Evolutionary conservation across 2,797 vertebrate species (phyloP).

Genomic region (Clarias fuscus): DNA sequence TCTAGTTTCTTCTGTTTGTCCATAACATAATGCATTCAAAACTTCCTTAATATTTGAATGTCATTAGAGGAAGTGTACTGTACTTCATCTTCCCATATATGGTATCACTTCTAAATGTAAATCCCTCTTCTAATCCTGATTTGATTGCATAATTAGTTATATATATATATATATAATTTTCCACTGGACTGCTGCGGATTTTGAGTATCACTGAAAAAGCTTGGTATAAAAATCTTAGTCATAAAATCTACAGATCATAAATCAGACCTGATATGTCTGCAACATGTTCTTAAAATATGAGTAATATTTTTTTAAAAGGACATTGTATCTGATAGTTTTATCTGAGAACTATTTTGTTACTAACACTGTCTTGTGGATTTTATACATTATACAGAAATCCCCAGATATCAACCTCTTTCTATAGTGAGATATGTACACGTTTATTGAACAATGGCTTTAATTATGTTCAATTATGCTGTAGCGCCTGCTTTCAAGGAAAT

Average conservation of each 20-base stretch:
- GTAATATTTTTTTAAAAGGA: not conserved
- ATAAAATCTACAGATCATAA: not conserved
- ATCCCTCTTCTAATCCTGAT: not conserved
- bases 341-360: not conserved
- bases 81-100: constrained; percentile 50
- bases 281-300: not conserved
- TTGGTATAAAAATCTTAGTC: not conserved
- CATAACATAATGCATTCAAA: not conserved
- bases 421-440: not conserved
- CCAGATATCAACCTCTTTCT: not conserved
- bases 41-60: not conserved
- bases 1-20: not conserved
- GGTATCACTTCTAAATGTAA: constrained; percentile 42
- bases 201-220: not conserved
- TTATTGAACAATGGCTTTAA: not conserved
- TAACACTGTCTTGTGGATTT: not conserved
- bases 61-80: constrained; percentile 36
- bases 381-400: not conserved
- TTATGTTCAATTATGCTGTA: not conserved
- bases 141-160: not conserved
- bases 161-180: not conserved
- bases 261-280: not conserved
- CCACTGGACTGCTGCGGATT: not conserved
- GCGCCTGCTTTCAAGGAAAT: not conserved
- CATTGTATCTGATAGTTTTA: not conserved